Conservation (phyloP, 2,888 invertebrate species). For the Hyposoter dolosus region DNA sequence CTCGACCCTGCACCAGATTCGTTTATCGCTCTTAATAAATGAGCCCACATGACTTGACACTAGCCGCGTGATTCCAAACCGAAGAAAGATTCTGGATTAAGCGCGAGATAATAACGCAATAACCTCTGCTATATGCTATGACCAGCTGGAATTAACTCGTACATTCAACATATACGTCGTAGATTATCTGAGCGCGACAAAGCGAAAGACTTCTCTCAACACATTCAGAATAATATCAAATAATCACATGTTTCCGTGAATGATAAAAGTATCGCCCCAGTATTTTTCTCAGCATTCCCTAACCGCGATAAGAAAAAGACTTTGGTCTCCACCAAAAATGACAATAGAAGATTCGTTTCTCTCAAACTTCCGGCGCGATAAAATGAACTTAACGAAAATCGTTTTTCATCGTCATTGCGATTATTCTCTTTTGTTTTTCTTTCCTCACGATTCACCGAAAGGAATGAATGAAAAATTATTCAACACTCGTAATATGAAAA, state of each 20-base stretch:
- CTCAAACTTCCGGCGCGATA: neutral
- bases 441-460: neutral
- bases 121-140: slow-evolving; percentile 21
- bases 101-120: slow-evolving; percentile 45
- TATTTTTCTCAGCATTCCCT: slow-evolving; percentile 9
- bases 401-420: neutral
- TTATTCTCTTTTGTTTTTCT: neutral
- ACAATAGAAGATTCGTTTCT: neutral
- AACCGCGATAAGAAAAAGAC: neutral
- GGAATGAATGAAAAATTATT: neutral
- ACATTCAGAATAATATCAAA: slow-evolving; percentile 28
- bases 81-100: slow-evolving; percentile 46
- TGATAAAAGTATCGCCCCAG: slow-evolving; percentile 42
- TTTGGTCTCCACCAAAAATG: neutral
- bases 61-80: slow-evolving; percentile 57
- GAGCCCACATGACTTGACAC: slow-evolving; percentile 10
- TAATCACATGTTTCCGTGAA: slow-evolving; percentile 12
- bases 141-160: slow-evolving; percentile 23
- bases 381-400: neutral
- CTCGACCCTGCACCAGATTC: slow-evolving; percentile 42
- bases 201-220: slow-evolving; percentile 8
- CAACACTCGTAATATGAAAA: neutral
- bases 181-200: slow-evolving; percentile 44
- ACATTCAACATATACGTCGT: slow-evolving; percentile 1
- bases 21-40: slow-evolving; percentile 41